phyloP scores from a whole-genome alignment of 2,797 vertebrate genomes.

The Tachyglossus aculeatus region DNA sequence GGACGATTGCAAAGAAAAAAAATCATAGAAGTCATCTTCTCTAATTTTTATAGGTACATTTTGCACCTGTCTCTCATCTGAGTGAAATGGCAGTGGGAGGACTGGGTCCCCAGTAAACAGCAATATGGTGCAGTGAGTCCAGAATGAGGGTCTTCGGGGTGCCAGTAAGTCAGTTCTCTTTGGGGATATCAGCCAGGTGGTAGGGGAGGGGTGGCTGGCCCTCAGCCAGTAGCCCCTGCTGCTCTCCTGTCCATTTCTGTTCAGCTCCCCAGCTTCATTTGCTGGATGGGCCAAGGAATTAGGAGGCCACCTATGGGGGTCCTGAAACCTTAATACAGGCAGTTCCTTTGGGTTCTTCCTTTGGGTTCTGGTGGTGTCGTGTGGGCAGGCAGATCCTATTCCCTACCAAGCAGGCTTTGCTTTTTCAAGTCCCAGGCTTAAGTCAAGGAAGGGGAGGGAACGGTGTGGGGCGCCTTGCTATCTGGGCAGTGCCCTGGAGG shows the following conservation, averaged over 20 bases:
- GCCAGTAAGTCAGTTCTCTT: background rate
- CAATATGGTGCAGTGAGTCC: background rate
- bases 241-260: background rate
- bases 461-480: too few species aligned
- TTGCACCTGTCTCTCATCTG: slow-evolving; percentile 40
- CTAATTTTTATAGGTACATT: slow-evolving; percentile 31
- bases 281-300: background rate
- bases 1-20: slow-evolving; percentile 7
- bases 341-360: background rate
- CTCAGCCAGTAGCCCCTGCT: background rate
- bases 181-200: background rate
- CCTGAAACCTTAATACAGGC: background rate
- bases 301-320: background rate
- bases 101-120: slow-evolving; percentile 4
- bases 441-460: too few species aligned
- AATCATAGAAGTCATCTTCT: slow-evolving; percentile 6
- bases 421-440: too few species aligned
- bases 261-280: too few species aligned
- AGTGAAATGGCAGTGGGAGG: slow-evolving; percentile 20
- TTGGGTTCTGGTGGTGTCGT: too few species aligned
- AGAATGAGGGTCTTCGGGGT: background rate
- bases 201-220: background rate
- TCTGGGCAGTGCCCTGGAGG: too few species aligned
- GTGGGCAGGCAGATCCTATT: too few species aligned
- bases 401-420: too few species aligned